Evolutionary conservation across 2,797 vertebrate species (phyloP).

Genomic region (Moxostoma hubbsi): DNA sequence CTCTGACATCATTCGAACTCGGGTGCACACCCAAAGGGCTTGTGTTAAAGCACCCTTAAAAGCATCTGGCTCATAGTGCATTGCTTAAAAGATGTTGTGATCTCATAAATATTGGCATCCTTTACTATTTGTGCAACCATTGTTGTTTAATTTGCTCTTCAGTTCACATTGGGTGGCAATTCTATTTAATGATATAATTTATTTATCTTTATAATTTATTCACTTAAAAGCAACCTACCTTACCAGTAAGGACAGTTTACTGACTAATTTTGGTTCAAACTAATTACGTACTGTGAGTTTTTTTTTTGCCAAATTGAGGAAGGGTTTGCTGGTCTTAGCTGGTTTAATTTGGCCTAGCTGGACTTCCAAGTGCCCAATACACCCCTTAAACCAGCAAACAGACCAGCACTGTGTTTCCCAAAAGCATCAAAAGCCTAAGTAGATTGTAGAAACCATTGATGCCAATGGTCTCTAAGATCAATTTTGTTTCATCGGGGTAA

Average conservation of each 20-base stretch:
- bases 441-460: too few species aligned
- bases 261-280: conserved; percentile 11
- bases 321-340: too few species aligned
- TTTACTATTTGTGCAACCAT: conserved; percentile 33
- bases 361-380: too few species aligned
- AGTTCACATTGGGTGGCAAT: conserved; percentile 5
- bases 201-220: not conserved
- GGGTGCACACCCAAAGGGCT: too few species aligned
- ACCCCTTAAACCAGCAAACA: too few species aligned
- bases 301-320: conserved; percentile 34
- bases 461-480: too few species aligned
- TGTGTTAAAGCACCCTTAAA: conserved; percentile 5
- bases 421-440: too few species aligned
- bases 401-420: too few species aligned
- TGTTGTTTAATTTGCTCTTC: conserved; percentile 11
- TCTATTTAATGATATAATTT: conserved; percentile 19
- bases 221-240: conserved; percentile 17
- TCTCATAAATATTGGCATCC: conserved; percentile 24
- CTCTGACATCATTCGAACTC: too few species aligned
- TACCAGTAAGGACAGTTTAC: conserved; percentile 24
- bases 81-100: conserved; percentile 29
- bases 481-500: too few species aligned
- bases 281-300: conserved; percentile 23
- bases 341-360: too few species aligned
- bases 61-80: conserved; percentile 46